A percentile compares a stretch with the other conserved stretches of the same genome.
Conservation (phyloP, 2,113 vertebrate species). For the Vulpes vulpes region DNA sequence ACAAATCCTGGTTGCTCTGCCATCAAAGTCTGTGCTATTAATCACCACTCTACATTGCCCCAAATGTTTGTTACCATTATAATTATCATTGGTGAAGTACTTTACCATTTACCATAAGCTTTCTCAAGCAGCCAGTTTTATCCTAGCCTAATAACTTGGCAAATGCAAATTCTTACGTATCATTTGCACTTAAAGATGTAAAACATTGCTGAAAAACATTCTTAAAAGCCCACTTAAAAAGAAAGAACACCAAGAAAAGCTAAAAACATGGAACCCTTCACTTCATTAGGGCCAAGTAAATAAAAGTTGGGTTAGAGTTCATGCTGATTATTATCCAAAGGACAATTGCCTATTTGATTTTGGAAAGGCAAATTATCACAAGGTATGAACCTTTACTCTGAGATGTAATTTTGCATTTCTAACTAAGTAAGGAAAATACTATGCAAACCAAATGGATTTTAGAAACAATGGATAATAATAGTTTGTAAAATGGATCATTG, state of each 20-base stretch:
- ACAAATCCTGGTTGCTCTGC: background rate
- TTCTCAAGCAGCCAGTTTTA: slow-evolving; percentile 23
- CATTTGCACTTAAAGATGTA: slow-evolving; percentile 39
- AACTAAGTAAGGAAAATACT: slow-evolving; percentile 10
- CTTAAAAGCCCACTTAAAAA: background rate
- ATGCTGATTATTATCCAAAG: background rate
- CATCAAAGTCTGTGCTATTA: background rate
- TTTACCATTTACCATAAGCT: background rate
- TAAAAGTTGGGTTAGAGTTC: background rate
- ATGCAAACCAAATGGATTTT: background rate
- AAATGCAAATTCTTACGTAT: slow-evolving; percentile 41
- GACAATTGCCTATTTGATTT: background rate
- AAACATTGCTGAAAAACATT: slow-evolving; percentile 39
- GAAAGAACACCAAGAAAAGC: background rate
- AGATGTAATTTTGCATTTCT: background rate
- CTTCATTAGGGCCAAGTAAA: background rate
- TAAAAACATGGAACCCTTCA: background rate
- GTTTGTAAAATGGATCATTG: background rate
- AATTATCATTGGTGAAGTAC: background rate
- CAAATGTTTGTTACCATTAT: slow-evolving; percentile 24
- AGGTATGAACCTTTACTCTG: background rate
- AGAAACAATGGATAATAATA: background rate
- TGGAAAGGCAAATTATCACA: background rate
- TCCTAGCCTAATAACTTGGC: background rate
- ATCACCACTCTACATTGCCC: background rate